phyloP scores from a whole-genome alignment of 2,113 vertebrate species.

The Stegostoma tigrinum region DNA sequence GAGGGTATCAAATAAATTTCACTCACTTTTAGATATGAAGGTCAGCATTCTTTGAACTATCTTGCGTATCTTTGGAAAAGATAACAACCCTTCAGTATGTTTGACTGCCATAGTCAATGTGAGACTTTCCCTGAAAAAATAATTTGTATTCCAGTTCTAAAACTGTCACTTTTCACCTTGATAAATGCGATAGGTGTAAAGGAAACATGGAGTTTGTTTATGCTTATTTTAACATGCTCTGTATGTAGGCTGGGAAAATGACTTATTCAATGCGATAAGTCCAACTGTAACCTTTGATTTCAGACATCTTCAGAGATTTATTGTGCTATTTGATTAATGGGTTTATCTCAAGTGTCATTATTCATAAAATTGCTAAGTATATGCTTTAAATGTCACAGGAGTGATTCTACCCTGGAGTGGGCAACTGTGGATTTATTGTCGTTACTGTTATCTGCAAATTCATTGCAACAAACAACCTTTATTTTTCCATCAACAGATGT shows the following conservation, averaged over 20 bases:
- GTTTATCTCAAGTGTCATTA: slow-evolving; percentile 3
- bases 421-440: background rate
- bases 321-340: background rate
- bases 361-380: background rate
- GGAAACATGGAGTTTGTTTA: background rate
- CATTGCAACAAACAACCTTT: background rate
- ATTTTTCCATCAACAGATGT: background rate
- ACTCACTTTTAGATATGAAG: background rate
- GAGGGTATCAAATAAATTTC: slow-evolving; percentile 15
- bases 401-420: background rate
- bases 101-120: background rate
- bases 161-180: background rate
- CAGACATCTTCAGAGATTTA: slow-evolving; percentile 2
- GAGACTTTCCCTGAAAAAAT: background rate
- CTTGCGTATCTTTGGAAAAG: background rate
- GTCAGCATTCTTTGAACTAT: background rate
- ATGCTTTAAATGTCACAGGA: background rate
- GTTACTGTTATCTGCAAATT: background rate
- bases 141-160: background rate
- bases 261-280: background rate
- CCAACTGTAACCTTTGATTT: slow-evolving; percentile 13
- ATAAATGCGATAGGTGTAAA: background rate
- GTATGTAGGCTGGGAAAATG: background rate
- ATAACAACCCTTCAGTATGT: background rate
- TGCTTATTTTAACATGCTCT: background rate